Evolutionary conservation across 2,797 vertebrate species (phyloP).

Genomic region (Scolopax bukidnonensis): DNA sequence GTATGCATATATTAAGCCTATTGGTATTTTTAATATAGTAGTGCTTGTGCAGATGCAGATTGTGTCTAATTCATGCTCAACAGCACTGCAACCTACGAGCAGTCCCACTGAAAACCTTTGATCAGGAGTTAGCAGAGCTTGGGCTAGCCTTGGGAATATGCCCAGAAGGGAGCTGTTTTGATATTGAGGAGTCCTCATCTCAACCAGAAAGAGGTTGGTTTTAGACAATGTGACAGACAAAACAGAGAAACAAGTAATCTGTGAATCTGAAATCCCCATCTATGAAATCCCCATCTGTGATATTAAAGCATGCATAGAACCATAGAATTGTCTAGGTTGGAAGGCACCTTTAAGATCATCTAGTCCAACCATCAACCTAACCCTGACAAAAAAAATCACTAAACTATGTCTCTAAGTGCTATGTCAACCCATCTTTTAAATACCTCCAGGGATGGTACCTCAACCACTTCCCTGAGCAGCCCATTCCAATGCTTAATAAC

Average conservation of each 20-base stretch:
- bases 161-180: neutral
- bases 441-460: no score
- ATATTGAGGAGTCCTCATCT: neutral
- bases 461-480: no score
- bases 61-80: neutral
- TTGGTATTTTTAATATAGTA: neutral
- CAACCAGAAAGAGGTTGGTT: neutral
- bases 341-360: no score
- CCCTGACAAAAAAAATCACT: no score
- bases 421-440: no score
- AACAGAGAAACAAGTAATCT: neutral
- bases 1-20: neutral
- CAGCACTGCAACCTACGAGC: neutral
- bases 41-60: neutral
- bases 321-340: no score
- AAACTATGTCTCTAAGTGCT: no score
- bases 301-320: neutral
- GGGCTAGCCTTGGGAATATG: neutral
- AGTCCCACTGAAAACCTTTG: neutral
- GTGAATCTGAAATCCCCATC: neutral
- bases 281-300: neutral
- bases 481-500: no score
- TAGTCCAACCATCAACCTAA: no score
- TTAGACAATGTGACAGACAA: neutral
- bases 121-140: neutral